phyloP scores from a whole-genome alignment of 2,113 vertebrate species.

The Podiceps cristatus region DNA sequence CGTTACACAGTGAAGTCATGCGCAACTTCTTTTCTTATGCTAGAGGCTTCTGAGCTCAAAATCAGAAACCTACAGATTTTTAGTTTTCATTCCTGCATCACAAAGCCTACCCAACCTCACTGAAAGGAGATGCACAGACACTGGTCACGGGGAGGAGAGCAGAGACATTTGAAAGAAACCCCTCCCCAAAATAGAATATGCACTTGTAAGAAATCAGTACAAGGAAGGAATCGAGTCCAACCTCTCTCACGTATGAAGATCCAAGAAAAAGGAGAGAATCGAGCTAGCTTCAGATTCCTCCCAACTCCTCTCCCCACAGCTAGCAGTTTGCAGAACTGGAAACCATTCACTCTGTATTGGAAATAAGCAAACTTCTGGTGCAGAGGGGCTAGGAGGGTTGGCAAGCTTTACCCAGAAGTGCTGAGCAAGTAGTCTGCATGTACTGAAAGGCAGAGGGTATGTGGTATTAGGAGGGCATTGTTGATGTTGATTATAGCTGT shows the following conservation, averaged over 20 bases:
- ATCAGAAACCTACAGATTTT: neutral
- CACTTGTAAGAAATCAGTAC: neutral
- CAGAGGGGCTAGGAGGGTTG: neutral
- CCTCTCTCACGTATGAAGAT: neutral
- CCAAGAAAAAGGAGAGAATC: neutral
- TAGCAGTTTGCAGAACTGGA: constrained; percentile 1
- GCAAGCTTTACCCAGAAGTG: constrained; percentile 23
- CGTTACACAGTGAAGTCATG: neutral
- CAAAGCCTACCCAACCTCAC: neutral
- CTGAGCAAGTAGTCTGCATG: constrained; percentile 7
- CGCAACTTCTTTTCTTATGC: neutral
- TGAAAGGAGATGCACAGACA: neutral
- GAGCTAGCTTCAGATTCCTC: neutral
- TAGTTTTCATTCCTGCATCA: neutral
- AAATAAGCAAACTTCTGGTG: neutral
- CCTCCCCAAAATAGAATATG: neutral
- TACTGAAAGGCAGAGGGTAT: neutral
- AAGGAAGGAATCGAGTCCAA: neutral
- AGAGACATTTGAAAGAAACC: neutral
- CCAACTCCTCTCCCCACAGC: constrained; percentile 10
- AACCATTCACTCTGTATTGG: neutral
- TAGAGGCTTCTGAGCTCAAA: neutral
- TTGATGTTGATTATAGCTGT: neutral
- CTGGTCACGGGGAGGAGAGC: fast-evolving
- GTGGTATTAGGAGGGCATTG: neutral